These are phyloP conservation scores for Synaphobranchus kaupii DNA, from an alignment of 2,797 vertebrate species.

Conservation along the genomic window DNA sequence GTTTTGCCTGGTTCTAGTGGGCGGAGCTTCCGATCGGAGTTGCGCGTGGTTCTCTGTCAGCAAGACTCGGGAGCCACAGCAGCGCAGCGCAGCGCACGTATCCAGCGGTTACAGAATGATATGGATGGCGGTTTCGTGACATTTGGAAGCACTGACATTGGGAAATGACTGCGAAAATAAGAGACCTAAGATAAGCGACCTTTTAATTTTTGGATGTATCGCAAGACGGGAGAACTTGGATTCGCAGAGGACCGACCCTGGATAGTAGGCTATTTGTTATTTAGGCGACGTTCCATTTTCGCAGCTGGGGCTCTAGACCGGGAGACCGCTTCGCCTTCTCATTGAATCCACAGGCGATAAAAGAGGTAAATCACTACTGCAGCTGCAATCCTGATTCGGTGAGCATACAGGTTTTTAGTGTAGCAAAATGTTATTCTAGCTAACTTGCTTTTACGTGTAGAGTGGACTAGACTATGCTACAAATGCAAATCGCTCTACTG, in stretches of 20 bases:
- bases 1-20: slow-evolving; percentile 40
- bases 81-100: slow-evolving; percentile 30
- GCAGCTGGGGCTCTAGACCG: background rate
- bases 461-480: slow-evolving; percentile 39
- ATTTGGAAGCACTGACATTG: slow-evolving; percentile 26
- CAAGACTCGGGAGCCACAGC: slow-evolving; percentile 37
- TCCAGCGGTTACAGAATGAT: slow-evolving; percentile 24
- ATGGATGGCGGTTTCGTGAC: slow-evolving; percentile 10
- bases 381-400: slow-evolving; percentile 7
- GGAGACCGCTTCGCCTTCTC: slow-evolving; percentile 22
- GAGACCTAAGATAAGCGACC: background rate
- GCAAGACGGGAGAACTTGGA: background rate
- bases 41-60: slow-evolving; percentile 38
- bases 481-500: slow-evolving; percentile 57
- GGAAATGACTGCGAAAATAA: background rate
- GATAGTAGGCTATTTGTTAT: background rate
- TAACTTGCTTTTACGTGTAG: slow-evolving; percentile 42
- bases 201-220: background rate
- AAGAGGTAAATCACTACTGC: background rate
- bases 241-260: background rate
- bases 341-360: background rate
- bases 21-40: slow-evolving; percentile 21
- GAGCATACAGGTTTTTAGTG: slow-evolving; percentile 29
- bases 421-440: slow-evolving; percentile 48
- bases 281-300: background rate